Evolutionary conservation across 2,888 invertebrate species (phyloP), one percentile per base, ranked within the genome.

Genomic region (Hydraecia micacea): DNA sequence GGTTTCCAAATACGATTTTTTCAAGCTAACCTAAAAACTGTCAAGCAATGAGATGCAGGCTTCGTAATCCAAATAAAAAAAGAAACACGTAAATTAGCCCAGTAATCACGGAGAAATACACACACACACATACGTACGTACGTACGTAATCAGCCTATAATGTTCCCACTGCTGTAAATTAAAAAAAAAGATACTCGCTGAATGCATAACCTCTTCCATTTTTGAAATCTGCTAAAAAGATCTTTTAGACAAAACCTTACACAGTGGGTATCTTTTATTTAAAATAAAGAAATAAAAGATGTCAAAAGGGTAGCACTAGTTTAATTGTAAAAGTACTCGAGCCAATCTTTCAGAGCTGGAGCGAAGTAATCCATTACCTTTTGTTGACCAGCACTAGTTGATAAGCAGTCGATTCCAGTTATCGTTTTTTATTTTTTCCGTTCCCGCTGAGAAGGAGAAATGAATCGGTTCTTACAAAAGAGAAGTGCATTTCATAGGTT

Each of bases 281-380:
- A 58, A 72, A 73, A 71, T 3, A 58, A 58, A 63, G n/a, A 71
- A 83, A 42, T 21, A 25, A 72, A 52, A 79, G 6, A 73, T 9
- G 67, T 55, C 2, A 71, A 71, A 75, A 79, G 7, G 11, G 32
- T 46, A 28, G 39, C 36, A 82, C 55, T 36, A 79, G 60, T 79
- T 52, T 85, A 80, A 85, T 85, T 70, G 76, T 85, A 75, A 79
- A 46, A 72, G 73, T 25, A 52, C 60, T 75, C 52, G 55, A 73
- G 71, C 75, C 73, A 75, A 77, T 75, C 81, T 86, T 72, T 78
- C 75, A 76, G 46, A 55, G 86, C 73, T 55, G 32, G 73, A 55
- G 77, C 55, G 18, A 67, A 81, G 78, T 77, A 84, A 84, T 83
- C 83, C 83, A 83, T 85, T 83, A 81, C 15, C 83, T 73, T 73